A percentile compares a stretch with the other conserved stretches of the same genome.
phyloP scores from a whole-genome alignment of 2,113 vertebrate species.

The Cervus canadensis region DNA sequence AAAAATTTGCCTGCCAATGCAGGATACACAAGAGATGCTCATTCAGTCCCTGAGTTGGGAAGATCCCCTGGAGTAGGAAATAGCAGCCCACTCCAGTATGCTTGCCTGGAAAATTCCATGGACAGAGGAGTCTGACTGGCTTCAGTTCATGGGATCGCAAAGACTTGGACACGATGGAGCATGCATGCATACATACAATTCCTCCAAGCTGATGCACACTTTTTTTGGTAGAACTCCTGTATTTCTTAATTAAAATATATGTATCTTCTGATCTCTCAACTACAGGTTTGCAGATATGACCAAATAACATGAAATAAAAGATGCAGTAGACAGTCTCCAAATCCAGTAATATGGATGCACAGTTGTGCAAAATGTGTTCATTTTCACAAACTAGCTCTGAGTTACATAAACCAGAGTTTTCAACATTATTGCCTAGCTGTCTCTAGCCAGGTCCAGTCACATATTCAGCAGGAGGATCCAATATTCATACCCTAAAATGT shows the following conservation, averaged over 20 bases:
- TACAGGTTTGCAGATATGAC: neutral
- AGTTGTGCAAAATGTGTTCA: neutral
- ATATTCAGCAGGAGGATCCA: neutral
- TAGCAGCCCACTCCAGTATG: neutral
- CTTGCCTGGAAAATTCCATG: neutral
- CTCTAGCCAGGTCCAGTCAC: neutral
- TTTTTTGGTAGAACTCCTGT: neutral
- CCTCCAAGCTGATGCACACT: neutral
- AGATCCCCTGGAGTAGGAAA: neutral
- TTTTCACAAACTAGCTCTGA: neutral
- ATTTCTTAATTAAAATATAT: neutral
- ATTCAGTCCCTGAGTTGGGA: rapidly evolving
- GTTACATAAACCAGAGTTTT: neutral
- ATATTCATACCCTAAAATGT: neutral
- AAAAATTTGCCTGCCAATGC: neutral
- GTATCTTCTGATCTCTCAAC: neutral
- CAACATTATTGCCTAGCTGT: neutral
- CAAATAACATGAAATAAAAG: neutral
- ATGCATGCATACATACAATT: neutral
- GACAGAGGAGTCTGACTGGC: neutral
- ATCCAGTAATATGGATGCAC: neutral
- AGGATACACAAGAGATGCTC: neutral
- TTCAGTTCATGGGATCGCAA: neutral
- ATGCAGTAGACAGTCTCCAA: neutral
- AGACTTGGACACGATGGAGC: neutral